Base-by-base conservation (phyloP, 2,113 vertebrate species). In the Phalacrocorax carbo region DNA sequence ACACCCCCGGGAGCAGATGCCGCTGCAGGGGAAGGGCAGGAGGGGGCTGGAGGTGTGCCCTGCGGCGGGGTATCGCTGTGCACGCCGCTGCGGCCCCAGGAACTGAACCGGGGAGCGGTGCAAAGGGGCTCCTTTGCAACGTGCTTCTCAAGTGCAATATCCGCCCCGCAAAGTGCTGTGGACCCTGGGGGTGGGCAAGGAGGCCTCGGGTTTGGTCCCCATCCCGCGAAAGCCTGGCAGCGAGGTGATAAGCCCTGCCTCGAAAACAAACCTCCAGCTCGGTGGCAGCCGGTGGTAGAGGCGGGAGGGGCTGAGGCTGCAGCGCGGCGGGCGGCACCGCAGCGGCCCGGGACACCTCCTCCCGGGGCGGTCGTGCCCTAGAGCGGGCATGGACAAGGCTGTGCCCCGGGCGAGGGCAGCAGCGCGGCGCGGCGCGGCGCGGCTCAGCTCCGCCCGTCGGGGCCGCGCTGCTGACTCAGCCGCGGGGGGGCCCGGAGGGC, bases 1-100 rank as follows among this genome's bases (percentile, higher is more conserved):
- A 2, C 76, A 9, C 17, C 32, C 25, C 9, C 9, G 3, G 40
- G 26, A 25, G 11, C 60, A 12, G 46, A 7, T 5, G 76, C 14
- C 13, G 8, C 19, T 12, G 30, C 11, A 11, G n/a, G 40, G n/a
- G 27, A 18, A 44, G 36, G 72, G 64, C 81, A 9, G 87, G 13
- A 42, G 18, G 18, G 51, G 36, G 30, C 9, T 48, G n/a, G 8
- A 34, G 15, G 21, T 2, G 49, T 2, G 5, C 5, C 32, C 34
- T 2, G 11, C 3, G 42, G 13, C 65, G 5, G 40, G 9, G 6
- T 12, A 30, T 2, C 38, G 12, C 32, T 1, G 8, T 4, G 60
- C 57, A 2, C 69, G 17, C 26, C 87, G 0, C 44, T 0, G 10
- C 78, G 11, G 5, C 38, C 42, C 54, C 77, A 1, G 48, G 18